phyloP scores from a whole-genome alignment of 2,113 vertebrate genomes.

The Oreochromis aureus region DNA sequence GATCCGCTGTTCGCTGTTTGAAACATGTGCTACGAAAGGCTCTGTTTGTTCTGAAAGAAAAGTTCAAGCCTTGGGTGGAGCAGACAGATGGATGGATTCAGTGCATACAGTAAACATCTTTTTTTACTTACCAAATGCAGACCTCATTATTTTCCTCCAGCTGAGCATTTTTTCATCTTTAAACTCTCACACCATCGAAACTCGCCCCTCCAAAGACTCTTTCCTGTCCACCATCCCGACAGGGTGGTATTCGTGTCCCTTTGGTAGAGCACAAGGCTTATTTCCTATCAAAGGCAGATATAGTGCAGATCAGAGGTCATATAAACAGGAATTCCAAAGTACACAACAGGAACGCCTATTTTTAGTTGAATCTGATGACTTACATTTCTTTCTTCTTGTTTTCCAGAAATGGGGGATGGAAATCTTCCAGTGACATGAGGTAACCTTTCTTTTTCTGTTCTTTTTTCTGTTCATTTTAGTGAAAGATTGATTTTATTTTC shows the following conservation, averaged over 20 bases:
- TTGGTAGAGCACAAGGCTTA: not conserved
- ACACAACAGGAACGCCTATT: slow-evolving; percentile 5
- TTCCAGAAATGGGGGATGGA: not conserved
- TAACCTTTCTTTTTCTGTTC: not conserved
- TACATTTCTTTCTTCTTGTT: not conserved
- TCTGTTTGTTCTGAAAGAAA: slow-evolving; percentile 2
- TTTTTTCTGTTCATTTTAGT: not conserved
- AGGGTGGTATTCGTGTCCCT: not conserved
- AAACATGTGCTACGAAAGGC: not conserved
- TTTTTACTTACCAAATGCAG: slow-evolving; percentile 26
- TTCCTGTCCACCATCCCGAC: not conserved
- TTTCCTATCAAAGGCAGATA: slow-evolving; percentile 6
- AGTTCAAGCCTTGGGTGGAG: slow-evolving; percentile 54
- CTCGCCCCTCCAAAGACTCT: not conserved
- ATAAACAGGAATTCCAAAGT: slow-evolving; percentile 24
- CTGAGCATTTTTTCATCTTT: not conserved
- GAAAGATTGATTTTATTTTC: not conserved
- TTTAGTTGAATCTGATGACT: slow-evolving; percentile 4
- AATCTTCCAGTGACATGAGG: not conserved
- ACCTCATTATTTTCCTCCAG: slow-evolving; percentile 2
- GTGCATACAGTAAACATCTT: slow-evolving; percentile 49
- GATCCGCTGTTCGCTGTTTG: not conserved
- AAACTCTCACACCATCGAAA: slow-evolving; percentile 1
- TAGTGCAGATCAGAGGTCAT: slow-evolving; percentile 13
- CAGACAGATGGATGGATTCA: slow-evolving; percentile 31